Conservation (phyloP, 1,140 invertebrate genomes). For the Vanessa tameamea region DNA sequence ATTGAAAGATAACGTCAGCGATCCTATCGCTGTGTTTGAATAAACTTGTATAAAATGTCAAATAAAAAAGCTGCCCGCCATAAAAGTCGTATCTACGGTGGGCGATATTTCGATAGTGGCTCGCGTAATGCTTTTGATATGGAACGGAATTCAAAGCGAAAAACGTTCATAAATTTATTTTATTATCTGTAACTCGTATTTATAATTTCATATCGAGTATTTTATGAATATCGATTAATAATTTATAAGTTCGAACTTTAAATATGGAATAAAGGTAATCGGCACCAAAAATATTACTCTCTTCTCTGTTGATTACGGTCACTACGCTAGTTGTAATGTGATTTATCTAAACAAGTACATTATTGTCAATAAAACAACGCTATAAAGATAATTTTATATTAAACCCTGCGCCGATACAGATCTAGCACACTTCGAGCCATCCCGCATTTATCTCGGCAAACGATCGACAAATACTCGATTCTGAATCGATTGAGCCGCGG, state of each 20-base stretch:
- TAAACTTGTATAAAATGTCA: constrained; percentile 81
- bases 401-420: constrained; percentile 28
- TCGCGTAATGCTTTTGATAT: constrained; percentile 41
- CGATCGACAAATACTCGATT: constrained; percentile 49
- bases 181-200: background rate
- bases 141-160: constrained; percentile 41
- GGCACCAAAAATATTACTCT: background rate
- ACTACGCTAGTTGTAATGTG: background rate
- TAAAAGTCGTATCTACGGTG: constrained; percentile 66
- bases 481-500: constrained; percentile 43
- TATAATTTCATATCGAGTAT: constrained; percentile 8
- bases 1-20: constrained; percentile 79
- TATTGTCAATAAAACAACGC: constrained; percentile 28
- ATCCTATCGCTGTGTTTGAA: constrained; percentile 79
- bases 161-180: constrained; percentile 23
- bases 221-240: constrained; percentile 16
- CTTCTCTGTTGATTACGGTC: background rate
- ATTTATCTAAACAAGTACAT: constrained; percentile 19
- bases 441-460: constrained; percentile 32
- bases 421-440: constrained; percentile 40
- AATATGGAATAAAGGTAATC: background rate
- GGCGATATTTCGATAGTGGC: constrained; percentile 61
- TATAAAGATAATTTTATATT: constrained; percentile 35
- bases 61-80: constrained; percentile 77
- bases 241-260: constrained; percentile 1